Evolutionary conservation across 2,888 invertebrate genomes (phyloP), one percentile per base, ranked within the genome.

Genomic region (Galerucella calmariensis): DNA sequence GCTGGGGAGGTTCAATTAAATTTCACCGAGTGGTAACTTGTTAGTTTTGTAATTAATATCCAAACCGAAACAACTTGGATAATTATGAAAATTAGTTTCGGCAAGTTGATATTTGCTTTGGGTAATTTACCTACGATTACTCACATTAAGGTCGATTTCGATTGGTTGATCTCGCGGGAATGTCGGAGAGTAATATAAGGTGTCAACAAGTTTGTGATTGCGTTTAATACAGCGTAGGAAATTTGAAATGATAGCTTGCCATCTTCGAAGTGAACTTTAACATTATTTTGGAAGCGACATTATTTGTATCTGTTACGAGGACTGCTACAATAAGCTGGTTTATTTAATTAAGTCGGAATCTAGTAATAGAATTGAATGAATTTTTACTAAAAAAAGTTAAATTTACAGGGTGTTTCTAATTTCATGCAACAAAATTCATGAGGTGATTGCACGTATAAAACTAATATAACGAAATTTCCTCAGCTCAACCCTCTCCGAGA

Each of bases 151-250:
- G 48, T 14, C 11, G 48, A 12, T 56, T 56, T 56, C 56, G 20
- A 56, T 56, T 56, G 56, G 16, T n/a, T 53, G 16, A 16, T 20
- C 56, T 56, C 20, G 9, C 56, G 8, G 20, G 16, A 56, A 56
- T 16, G 10, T 56, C 16, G 8, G 35, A 16, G 20, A n/a, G 20
- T 20, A 56, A n/a, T n/a, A 20, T 56, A 56, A 56, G n/a, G 56
- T 56, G 56, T 56, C 56, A 56, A 56, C 56, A 56, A 16, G 20
- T 56, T 56, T 56, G 56, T 16, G 56, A 56, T 56, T 56, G 56
- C 56, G 16, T 56, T 56, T 20, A 56, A 6, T 20, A 16, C 10
- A 56, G 2, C 56, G 56, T 56, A 10, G n/a, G 56, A 56, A 56
- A 56, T 56, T 56, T 51, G 51, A 6, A 51, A n/a, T 6, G 51